Evolutionary conservation across 2,113 vertebrate genomes (phyloP).

Genomic region (Gymnarchus niloticus): DNA sequence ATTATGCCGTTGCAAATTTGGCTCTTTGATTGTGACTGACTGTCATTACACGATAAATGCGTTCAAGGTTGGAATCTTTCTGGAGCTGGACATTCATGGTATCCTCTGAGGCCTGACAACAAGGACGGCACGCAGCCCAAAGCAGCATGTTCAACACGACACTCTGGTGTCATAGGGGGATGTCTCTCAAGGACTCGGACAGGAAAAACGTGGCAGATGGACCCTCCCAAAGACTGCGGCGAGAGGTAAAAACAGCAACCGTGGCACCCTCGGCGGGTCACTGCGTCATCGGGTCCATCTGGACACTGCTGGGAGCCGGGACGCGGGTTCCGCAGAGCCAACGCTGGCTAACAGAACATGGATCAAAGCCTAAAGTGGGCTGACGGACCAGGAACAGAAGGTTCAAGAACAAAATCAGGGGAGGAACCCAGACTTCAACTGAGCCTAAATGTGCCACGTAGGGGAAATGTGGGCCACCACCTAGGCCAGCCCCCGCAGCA

Average conservation of each 20-base stretch:
- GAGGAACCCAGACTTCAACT: background rate
- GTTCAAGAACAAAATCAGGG: constrained; percentile 20
- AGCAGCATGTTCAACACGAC: background rate
- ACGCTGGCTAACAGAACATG: constrained; percentile 33
- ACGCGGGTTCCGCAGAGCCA: constrained; percentile 43
- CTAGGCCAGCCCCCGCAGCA: background rate
- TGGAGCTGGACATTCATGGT: background rate
- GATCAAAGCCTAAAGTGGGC: constrained; percentile 6
- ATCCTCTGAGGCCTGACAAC: background rate
- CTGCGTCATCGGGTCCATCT: constrained; percentile 27
- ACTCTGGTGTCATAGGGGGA: background rate
- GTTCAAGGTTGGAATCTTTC: background rate
- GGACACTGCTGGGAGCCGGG: constrained; percentile 21
- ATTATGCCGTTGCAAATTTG: background rate
- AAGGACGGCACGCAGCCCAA: background rate
- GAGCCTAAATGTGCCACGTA: background rate
- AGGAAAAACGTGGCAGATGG: background rate
- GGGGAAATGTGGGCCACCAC: background rate
- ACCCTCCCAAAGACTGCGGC: background rate
- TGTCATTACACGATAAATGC: background rate
- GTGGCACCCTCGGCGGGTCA: background rate
- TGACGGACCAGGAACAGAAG: constrained; percentile 31
- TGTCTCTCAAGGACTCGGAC: background rate
- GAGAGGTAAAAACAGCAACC: background rate
- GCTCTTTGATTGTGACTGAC: background rate